Evolutionary conservation across 1,140 invertebrate genomes (phyloP).

Genomic region (Ceratina australensis): DNA sequence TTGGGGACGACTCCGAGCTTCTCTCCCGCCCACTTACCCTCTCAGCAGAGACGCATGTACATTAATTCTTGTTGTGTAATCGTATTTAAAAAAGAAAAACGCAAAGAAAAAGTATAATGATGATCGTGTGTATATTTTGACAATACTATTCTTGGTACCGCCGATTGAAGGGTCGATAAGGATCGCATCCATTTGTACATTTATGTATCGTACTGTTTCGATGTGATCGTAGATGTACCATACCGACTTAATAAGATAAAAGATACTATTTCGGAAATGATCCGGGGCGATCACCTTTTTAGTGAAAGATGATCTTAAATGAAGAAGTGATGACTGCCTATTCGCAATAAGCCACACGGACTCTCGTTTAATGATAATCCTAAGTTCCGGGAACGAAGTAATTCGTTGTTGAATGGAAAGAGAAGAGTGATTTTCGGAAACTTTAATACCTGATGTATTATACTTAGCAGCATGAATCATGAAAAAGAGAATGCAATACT

Average conservation of each 20-base stretch:
- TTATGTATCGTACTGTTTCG: conserved; percentile 61
- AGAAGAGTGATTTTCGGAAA: conserved; percentile 16
- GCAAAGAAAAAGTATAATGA: conserved; percentile 47
- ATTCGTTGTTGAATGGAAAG: conserved; percentile 12
- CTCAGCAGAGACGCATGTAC: conserved; percentile 60
- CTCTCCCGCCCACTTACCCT: conserved; percentile 42
- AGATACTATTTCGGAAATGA: conserved; percentile 4
- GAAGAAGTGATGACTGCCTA: conserved; percentile 16
- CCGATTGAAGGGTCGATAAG: conserved; percentile 40
- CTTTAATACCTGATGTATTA: conserved; percentile 36
- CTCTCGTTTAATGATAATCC: conserved; percentile 21
- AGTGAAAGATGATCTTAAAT: conserved; percentile 4
- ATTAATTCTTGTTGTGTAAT: conserved; percentile 56
- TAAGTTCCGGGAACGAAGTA: conserved; percentile 12
- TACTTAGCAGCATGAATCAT: not conserved
- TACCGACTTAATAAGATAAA: conserved; percentile 29
- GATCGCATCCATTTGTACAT: conserved; percentile 70
- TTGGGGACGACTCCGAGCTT: conserved; percentile 36
- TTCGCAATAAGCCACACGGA: conserved; percentile 55
- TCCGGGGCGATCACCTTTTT: not conserved
- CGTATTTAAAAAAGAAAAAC: conserved; percentile 48
- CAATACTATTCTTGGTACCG: conserved; percentile 71
- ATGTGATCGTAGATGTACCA: conserved; percentile 57
- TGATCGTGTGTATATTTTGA: conserved; percentile 72
- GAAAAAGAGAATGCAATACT: not conserved